Base-by-base conservation (phyloP, 2,888 invertebrate genomes). In the Abscondita cerata region DNA sequence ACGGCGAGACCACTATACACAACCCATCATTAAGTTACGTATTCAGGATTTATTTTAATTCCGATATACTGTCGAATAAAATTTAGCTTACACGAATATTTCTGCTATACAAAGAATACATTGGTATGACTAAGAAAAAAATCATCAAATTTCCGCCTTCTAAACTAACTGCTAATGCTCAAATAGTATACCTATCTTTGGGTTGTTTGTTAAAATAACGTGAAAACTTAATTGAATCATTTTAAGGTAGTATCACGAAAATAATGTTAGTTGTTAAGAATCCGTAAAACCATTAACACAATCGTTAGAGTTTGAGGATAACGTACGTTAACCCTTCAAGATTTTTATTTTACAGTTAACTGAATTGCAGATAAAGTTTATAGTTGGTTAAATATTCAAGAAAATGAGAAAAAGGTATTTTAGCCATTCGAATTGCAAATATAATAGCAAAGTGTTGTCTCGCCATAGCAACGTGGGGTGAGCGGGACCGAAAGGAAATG, bases 1-100 rank as follows among this genome's bases (percentile, higher is more conserved):
- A 75, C 70, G 70, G 70, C 71, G 70, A 70, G 69, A 69, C 71
- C 72, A 72, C 54, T 68, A 70, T 69, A 70, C 70, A 70, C 68
- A 77, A 76, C 77, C 75, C 73, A 72, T 77, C 73, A 77, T 78
- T 77, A 77, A 71, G 73, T 76, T 76, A 77, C 73, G 75, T 77
- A 75, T 72, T 44, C 44, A 18, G 18, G 44, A 5, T 18, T 44
- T 18, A 44, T 44, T 44, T 44, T 44, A 44, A 44, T 18, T 44
- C 18, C 6, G 13, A 16, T 9, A 44, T 18, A 18, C 9, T 44
- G 2, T 19, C 6, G 40, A 40, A 40, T 40, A 40, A 40, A 40
- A 13, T 13, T 13, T 11, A 6, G 6, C 25, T 25, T 25, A 6
- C 25, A 25, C 25, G 25, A 25, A 25, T 6, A 25, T n/a, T n/a